Conservation (phyloP, 2,797 vertebrate species). For the Anolis apletophallus region DNA sequence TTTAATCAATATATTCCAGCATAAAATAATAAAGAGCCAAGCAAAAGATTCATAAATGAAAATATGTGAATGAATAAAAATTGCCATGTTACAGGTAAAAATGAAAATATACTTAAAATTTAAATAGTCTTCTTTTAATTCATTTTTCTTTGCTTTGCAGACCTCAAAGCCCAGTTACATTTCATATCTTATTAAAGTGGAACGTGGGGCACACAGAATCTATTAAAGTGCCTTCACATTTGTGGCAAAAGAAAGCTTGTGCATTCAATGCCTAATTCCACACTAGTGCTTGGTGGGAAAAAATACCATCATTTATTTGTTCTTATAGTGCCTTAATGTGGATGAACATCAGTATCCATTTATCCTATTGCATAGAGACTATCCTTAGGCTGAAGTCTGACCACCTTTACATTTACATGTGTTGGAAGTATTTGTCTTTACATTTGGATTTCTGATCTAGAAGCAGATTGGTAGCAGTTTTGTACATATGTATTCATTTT, state of each 20-base stretch:
- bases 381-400: not conserved
- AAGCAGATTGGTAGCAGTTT: not conserved
- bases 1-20: conserved; percentile 37
- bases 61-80: conserved; percentile 58
- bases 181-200: not conserved
- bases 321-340: no score
- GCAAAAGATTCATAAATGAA: conserved; percentile 28
- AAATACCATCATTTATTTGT: not conserved
- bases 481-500: not conserved
- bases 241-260: not conserved
- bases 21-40: conserved; percentile 49
- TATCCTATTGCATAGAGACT: no score
- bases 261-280: not conserved
- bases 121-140: conserved; percentile 17
- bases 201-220: not conserved
- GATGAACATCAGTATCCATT: no score
- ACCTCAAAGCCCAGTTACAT: conserved; percentile 2
- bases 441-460: not conserved
- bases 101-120: not conserved
- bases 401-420: not conserved
- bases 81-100: not conserved
- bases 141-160: conserved; percentile 16
- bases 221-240: not conserved
- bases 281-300: not conserved
- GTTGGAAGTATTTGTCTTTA: not conserved